A percentile compares a stretch with the other conserved stretches of the same genome.
Conservation (phyloP, 1,140 invertebrate genomes). For the Anastrepha ludens region DNA sequence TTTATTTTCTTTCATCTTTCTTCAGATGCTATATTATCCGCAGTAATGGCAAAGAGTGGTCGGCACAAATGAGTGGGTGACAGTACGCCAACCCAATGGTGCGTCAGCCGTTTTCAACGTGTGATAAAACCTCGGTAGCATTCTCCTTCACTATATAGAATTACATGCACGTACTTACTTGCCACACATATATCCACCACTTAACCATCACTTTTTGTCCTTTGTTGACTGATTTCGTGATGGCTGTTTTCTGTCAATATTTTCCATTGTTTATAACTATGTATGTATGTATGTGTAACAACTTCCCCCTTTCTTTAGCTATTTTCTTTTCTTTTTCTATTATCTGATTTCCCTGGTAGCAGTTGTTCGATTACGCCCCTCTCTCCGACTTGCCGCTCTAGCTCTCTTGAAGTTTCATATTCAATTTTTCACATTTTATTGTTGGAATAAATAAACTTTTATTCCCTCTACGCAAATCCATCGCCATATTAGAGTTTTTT, state of each 20-base stretch:
- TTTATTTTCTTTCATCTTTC: neutral
- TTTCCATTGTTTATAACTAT: neutral
- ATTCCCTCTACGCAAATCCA: too few relatives aligned
- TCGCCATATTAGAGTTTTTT: too few relatives aligned
- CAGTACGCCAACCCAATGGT: neutral
- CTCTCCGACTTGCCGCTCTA: too few relatives aligned
- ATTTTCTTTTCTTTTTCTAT: neutral
- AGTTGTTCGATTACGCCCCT: too few relatives aligned
- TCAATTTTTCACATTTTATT: too few relatives aligned
- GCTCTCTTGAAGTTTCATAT: too few relatives aligned
- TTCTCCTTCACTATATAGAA: neutral
- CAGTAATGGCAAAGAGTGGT: neutral
- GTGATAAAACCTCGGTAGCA: neutral
- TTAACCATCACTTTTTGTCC: neutral
- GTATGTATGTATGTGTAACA: neutral
- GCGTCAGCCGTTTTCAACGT: neutral
- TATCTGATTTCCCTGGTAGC: too few relatives aligned
- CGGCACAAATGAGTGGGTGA: neutral
- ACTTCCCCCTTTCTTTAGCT: neutral
- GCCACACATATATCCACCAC: neutral
- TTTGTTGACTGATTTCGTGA: neutral
- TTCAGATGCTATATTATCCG: neutral
- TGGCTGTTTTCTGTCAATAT: slow-evolving; percentile 34
- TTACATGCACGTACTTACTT: neutral
- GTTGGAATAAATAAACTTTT: too few relatives aligned